Conservation (phyloP, 1,140 invertebrate species). For the Cheumatopsyche charites region DNA sequence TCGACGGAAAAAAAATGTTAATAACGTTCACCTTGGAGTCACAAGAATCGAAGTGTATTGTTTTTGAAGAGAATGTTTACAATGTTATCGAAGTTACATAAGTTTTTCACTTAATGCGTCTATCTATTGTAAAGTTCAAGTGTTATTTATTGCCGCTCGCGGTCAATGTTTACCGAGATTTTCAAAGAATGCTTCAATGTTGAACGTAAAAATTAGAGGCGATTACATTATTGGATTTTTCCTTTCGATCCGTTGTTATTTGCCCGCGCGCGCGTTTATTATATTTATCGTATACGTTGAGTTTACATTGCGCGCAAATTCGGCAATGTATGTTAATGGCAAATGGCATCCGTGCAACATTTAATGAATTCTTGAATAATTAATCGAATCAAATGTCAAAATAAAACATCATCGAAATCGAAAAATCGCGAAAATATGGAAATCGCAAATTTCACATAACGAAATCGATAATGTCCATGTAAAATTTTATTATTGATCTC, state of each 20-base stretch:
- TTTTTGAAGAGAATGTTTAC: slow-evolving; percentile 25
- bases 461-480: not conserved
- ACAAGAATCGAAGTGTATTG: slow-evolving; percentile 24
- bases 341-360: slow-evolving; percentile 3
- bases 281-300: not conserved
- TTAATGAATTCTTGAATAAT: slow-evolving; percentile 21
- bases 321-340: not conserved
- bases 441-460: slow-evolving; percentile 1
- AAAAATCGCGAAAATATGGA: slow-evolving; percentile 20
- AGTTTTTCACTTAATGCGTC: slow-evolving; percentile 20
- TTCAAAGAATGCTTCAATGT: slow-evolving; percentile 13
- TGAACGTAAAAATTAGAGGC: slow-evolving; percentile 20
- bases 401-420: not conserved
- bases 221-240: slow-evolving; percentile 1
- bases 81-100: slow-evolving; percentile 16
- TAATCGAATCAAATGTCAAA: slow-evolving; percentile 10
- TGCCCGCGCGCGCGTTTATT: not conserved
- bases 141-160: not conserved
- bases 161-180: slow-evolving; percentile 19
- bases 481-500: not conserved
- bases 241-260: not conserved
- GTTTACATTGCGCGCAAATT: slow-evolving; percentile 1
- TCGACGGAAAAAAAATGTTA: not conserved
- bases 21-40: slow-evolving; percentile 14
- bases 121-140: slow-evolving; percentile 15